These are phyloP conservation scores for Gymnocypris eckloni DNA, from an alignment of 2,797 vertebrate genomes.

Conservation along the genomic window DNA sequence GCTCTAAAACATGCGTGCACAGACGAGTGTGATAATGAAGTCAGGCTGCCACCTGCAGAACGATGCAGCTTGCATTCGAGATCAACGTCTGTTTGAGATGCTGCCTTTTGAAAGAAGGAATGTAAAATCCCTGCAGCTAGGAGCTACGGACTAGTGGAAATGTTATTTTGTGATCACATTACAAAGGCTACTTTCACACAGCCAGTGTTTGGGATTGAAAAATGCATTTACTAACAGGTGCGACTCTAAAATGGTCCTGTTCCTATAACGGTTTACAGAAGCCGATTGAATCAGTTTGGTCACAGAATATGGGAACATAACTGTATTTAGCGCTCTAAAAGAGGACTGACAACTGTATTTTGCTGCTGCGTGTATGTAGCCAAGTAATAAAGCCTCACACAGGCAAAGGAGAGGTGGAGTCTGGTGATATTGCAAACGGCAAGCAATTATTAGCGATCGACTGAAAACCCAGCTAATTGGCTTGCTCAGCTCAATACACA, in stretches of 20 bases:
- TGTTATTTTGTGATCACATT: slow-evolving; percentile 14
- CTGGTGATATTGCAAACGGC: slow-evolving; percentile 61
- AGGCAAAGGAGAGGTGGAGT: slow-evolving; percentile 47
- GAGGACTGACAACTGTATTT: background rate
- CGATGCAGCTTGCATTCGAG: slow-evolving; percentile 53
- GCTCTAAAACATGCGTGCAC: slow-evolving; percentile 31
- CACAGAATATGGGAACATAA: background rate
- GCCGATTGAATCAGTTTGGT: background rate
- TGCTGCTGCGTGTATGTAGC: slow-evolving; percentile 13
- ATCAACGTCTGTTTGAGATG: slow-evolving; percentile 34
- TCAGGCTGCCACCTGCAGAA: slow-evolving; percentile 73
- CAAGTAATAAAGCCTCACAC: slow-evolving; percentile 49
- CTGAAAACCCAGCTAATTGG: slow-evolving; percentile 76
- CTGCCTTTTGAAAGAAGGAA: slow-evolving; percentile 16
- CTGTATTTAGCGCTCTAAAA: slow-evolving; percentile 5
- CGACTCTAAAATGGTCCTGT: slow-evolving; percentile 5
- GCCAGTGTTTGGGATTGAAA: background rate
- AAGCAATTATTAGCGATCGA: slow-evolving; percentile 67
- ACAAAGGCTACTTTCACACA: slow-evolving; percentile 10
- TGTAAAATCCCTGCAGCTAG: background rate
- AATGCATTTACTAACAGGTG: slow-evolving; percentile 14
- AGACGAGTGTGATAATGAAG: slow-evolving; percentile 53
- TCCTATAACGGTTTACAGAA: background rate
- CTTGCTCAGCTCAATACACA: slow-evolving; percentile 75
- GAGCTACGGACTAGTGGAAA: background rate